A percentile compares a stretch with the other conserved stretches of the same genome.
These are phyloP conservation scores for Cetoscarus ocellatus DNA, from an alignment of 2,797 vertebrate genomes.

Conservation along the genomic window DNA sequence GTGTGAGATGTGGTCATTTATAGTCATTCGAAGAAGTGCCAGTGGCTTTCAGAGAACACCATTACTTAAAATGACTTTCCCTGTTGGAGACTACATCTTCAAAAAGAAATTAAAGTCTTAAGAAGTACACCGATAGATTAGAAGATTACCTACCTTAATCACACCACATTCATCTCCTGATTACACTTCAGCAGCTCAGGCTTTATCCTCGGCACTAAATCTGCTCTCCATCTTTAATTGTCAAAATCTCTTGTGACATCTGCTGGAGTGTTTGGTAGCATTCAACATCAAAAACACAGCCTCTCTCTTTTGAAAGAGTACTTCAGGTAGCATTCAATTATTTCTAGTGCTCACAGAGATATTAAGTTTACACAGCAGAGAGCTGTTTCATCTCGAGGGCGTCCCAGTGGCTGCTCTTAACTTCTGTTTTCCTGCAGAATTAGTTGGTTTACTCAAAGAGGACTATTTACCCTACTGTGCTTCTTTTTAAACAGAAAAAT, in stretches of 20 bases:
- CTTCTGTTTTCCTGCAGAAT: no score
- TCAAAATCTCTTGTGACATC: conserved; percentile 1
- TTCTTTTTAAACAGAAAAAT: no score
- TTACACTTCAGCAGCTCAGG: conserved; percentile 1
- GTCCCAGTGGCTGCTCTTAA: no score
- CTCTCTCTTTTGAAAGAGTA: not conserved
- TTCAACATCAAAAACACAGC: not conserved
- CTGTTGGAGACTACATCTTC: conserved; percentile 19
- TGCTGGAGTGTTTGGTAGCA: not conserved
- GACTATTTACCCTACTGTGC: no score
- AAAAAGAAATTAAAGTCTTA: conserved; percentile 22
- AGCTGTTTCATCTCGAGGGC: not conserved
- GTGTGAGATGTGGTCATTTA: no score
- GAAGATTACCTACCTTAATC: conserved; percentile 28
- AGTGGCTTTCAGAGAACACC: no score
- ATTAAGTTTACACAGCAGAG: not conserved
- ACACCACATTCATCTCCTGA: conserved; percentile 13
- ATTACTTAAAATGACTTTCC: no score
- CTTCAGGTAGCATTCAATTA: not conserved
- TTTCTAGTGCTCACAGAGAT: not conserved
- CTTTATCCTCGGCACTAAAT: not conserved
- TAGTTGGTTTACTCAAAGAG: no score
- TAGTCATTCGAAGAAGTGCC: no score
- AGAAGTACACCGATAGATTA: conserved; percentile 19
- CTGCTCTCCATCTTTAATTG: conserved; percentile 13